Base-by-base conservation (phyloP, 2,797 vertebrate genomes). In the Chaunax sp. region DNA sequence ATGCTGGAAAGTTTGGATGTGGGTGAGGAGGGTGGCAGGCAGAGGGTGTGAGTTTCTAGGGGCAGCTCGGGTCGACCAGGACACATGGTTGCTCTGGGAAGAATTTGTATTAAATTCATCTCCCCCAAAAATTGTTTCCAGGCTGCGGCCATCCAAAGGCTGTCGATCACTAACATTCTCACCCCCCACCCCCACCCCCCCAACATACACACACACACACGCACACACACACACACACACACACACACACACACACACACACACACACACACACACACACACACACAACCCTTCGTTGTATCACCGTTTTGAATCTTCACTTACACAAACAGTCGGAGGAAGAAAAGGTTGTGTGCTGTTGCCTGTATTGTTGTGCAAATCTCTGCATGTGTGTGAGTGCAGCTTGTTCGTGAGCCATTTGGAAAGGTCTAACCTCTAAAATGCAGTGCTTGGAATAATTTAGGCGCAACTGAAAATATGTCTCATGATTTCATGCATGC, bases 51-150 rank as follows among this genome's bases (percentile, higher is more conserved):
- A 70, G 78, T 83, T 87, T 86, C 74, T 35, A 66, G 69, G 81
- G 84, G 81, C 71, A 66, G 77, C 68, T 78, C 61, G 69, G 84
- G 84, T 88, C 78, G 77, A 64, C 63, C 14, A 26, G 65, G 83
- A 77, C 86, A 85, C 80, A 84, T 59, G 75, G 77, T 70, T 81
- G 73, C 59, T 10, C 80, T 57, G 62, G 75, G 77, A 82, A 85
- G 88, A 90, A 86, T 92, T 90, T 83, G 82, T 87, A 89, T 89
- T 86, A 77, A 88, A 82, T 84, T 89, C 77, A 80, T 40, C 77
- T 25, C 66, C 61, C 66, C 41, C 20, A 16, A 52, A 89, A 93
- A 92, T 92, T 86, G 89, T 87, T 92, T 91, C 91, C 88, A 93
- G 91, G 80, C 82, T 41, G 22, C 35, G 9, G 71, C 83, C 84